Percentiles rank a stretch among this genome's conserved stretches.
These are phyloP conservation scores for Acanthurus leucopareius DNA, from an alignment of 2,797 vertebrate species.

Conservation along the genomic window DNA sequence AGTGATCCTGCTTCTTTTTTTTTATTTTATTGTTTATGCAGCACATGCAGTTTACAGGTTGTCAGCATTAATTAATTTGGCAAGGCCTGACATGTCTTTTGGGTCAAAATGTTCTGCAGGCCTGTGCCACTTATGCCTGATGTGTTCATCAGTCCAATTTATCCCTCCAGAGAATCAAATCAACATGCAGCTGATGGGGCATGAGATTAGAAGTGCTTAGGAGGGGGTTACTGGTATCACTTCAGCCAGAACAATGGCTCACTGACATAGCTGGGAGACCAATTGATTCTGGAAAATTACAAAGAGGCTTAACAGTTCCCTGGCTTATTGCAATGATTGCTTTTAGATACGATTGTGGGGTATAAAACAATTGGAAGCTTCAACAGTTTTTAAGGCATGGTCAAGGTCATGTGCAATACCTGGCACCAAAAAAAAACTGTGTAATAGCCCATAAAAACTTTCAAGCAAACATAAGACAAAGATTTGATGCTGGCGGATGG, in stretches of 20 bases:
- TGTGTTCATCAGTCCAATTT: constrained; percentile 11
- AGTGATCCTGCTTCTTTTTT: background rate
- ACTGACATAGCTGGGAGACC: constrained; percentile 7
- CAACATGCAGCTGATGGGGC: constrained; percentile 21
- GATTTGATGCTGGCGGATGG: constrained; percentile 15
- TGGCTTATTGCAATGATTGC: background rate
- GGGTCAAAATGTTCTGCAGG: background rate
- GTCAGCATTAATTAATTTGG: background rate
- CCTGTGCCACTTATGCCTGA: background rate
- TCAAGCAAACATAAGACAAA: background rate
- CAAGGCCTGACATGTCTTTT: background rate
- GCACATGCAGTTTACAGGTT: background rate
- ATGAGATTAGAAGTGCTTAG: constrained; percentile 17
- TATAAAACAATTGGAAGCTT: background rate
- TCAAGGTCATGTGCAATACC: background rate
- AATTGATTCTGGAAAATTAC: constrained; percentile 25
- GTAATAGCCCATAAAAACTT: background rate
- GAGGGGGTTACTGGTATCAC: constrained; percentile 19
- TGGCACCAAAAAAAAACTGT: background rate
- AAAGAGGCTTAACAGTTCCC: background rate
- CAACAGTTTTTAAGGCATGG: background rate
- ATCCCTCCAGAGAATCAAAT: constrained; percentile 19
- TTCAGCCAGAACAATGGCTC: constrained; percentile 22
- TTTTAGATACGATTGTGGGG: constrained; percentile 8
- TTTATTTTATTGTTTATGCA: background rate